Evolutionary conservation across 2,888 invertebrate genomes (phyloP).

Genomic region (Xylota sylvarum): DNA sequence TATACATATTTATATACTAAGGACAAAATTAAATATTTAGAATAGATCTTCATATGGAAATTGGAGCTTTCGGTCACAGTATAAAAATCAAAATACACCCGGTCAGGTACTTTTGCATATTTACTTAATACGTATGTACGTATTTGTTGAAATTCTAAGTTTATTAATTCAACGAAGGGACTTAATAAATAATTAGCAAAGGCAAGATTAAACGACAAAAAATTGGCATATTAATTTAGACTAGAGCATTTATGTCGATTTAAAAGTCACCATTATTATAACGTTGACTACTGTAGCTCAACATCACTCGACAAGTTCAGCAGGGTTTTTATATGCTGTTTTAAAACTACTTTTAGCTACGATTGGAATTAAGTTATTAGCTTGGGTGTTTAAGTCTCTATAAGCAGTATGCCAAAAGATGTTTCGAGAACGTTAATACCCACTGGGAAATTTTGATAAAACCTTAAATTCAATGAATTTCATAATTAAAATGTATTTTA

Average conservation of each 20-base stretch:
- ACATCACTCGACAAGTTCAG: too few species aligned
- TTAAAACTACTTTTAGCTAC: too few species aligned
- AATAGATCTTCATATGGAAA: slow-evolving; percentile 37
- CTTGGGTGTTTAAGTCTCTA: too few species aligned
- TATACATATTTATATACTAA: slow-evolving; percentile 25
- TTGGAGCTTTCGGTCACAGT: slow-evolving; percentile 53
- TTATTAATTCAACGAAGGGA: not conserved
- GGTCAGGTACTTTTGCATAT: slow-evolving; percentile 42
- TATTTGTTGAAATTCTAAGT: not conserved
- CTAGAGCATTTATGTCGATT: not conserved
- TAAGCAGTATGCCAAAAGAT: too few species aligned
- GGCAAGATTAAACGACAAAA: not conserved
- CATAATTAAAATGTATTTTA: too few species aligned
- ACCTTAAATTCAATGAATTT: too few species aligned
- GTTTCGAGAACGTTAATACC: too few species aligned
- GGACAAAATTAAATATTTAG: slow-evolving; percentile 41
- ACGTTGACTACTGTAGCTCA: too few species aligned
- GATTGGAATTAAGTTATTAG: too few species aligned
- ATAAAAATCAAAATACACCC: slow-evolving; percentile 25
- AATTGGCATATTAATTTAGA: not conserved
- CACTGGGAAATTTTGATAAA: too few species aligned
- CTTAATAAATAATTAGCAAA: not conserved
- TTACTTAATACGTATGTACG: not conserved
- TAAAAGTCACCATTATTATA: too few species aligned
- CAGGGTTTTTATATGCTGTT: too few species aligned